A percentile compares a stretch with the other conserved stretches of the same genome.
Conservation (phyloP, 2,888 invertebrate genomes). For the Eupithecia dodoneata region DNA sequence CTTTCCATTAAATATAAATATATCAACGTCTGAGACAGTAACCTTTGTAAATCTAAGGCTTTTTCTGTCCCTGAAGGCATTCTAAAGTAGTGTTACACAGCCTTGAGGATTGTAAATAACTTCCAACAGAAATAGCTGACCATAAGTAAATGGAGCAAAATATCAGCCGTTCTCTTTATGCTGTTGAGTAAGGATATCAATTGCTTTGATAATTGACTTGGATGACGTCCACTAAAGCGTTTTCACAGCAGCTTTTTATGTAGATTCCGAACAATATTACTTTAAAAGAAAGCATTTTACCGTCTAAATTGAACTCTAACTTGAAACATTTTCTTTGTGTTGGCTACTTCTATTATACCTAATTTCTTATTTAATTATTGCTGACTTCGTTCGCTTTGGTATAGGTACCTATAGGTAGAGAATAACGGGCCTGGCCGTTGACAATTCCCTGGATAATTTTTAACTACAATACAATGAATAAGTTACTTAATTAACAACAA, state of each 20-base stretch:
- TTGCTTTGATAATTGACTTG: slow-evolving; percentile 27
- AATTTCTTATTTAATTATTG: neutral
- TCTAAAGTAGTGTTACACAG: slow-evolving; percentile 14
- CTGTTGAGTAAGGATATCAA: slow-evolving; percentile 19
- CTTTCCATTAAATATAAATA: neutral
- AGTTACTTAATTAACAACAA: no score
- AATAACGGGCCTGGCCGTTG: neutral
- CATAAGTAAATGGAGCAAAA: slow-evolving; percentile 32
- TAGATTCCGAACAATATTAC: neutral
- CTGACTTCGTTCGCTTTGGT: neutral
- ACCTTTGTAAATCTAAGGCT: slow-evolving; percentile 10
- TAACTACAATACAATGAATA: no score
- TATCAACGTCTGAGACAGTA: slow-evolving; percentile 1
- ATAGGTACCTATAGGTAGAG: neutral
- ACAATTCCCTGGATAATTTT: no score
- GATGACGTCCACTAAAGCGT: slow-evolving; percentile 8
- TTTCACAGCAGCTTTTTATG: neutral
- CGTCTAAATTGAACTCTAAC: neutral
- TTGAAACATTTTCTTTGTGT: neutral
- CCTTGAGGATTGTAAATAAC: slow-evolving; percentile 17
- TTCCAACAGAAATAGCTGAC: slow-evolving; percentile 7
- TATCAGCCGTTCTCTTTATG: slow-evolving; percentile 39
- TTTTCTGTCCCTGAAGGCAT: slow-evolving; percentile 23
- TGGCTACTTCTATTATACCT: neutral
- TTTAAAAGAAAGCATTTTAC: neutral